These are phyloP conservation scores for Epistrophella euchroma DNA, from an alignment of 2,888 invertebrate genomes.

Conservation along the genomic window DNA sequence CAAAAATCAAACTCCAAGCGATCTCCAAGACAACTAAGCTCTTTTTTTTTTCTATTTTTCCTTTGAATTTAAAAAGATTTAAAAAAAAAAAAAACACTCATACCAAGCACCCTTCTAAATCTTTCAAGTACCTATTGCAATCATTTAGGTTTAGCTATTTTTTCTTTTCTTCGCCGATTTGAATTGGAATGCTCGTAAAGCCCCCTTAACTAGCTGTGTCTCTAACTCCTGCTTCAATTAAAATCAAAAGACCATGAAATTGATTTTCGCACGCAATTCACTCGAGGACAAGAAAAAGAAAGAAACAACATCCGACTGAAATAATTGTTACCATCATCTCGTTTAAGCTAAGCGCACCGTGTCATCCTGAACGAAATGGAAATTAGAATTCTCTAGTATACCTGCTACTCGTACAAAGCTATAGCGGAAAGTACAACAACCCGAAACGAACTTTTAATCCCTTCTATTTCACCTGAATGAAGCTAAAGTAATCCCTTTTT, in stretches of 20 bases:
- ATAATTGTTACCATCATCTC: conserved; percentile 58
- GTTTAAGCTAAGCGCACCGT: conserved; percentile 62
- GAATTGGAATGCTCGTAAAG: conserved; percentile 10
- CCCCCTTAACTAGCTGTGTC: conserved; percentile 41
- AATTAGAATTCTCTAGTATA: conserved; percentile 59
- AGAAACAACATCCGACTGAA: conserved; percentile 50
- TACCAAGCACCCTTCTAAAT: not conserved
- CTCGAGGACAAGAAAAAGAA: conserved; percentile 46
- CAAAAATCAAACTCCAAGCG: not conserved
- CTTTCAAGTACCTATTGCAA: conserved; percentile 18
- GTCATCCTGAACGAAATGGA: conserved; percentile 68
- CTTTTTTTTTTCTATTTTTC: not conserved
- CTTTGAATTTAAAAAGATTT: not conserved
- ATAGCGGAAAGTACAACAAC: conserved; percentile 3
- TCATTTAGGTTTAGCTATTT: not conserved
- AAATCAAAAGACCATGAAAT: conserved; percentile 75
- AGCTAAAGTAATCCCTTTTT: conserved; percentile 59
- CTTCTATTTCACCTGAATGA: conserved; percentile 55
- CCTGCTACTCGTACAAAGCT: not conserved
- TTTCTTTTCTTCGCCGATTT: not conserved
- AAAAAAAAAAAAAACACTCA: not conserved
- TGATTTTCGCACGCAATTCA: conserved; percentile 72
- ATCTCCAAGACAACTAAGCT: not conserved
- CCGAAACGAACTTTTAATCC: conserved; percentile 55
- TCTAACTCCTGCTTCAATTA: conserved; percentile 55